Evolutionary conservation across 2,888 invertebrate species (phyloP).

Genomic region (Pilophorus perplexus): DNA sequence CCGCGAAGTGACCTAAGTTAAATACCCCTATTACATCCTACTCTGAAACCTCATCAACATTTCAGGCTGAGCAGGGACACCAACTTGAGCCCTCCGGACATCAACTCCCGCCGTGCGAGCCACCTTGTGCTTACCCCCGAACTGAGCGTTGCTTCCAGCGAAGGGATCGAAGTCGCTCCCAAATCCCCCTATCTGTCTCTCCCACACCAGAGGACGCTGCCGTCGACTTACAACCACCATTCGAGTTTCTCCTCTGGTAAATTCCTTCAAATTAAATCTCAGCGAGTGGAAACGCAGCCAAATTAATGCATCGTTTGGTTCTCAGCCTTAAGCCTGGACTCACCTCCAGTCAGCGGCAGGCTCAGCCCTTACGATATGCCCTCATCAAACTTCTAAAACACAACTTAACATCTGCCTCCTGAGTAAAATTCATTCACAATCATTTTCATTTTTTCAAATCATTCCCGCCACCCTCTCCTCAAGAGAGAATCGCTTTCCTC

Average conservation of each 20-base stretch:
- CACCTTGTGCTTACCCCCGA: slow-evolving; percentile 42
- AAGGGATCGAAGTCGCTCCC: slow-evolving; percentile 32
- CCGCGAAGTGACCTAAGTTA: too few species aligned
- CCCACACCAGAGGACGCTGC: slow-evolving; percentile 26
- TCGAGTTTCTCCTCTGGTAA: slow-evolving; percentile 36
- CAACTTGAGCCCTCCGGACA: slow-evolving; percentile 49
- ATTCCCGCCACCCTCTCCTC: too few species aligned
- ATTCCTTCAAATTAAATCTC: too few species aligned
- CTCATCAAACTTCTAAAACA: slow-evolving; percentile 19
- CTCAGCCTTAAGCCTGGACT: slow-evolving; percentile 21
- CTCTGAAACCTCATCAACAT: too few species aligned
- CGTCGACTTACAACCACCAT: slow-evolving; percentile 23
- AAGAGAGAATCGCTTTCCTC: too few species aligned
- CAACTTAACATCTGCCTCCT: too few species aligned
- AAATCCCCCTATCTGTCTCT: slow-evolving; percentile 47
- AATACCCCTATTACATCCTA: too few species aligned
- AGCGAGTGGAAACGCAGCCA: too few species aligned
- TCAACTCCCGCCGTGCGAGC: slow-evolving; percentile 48
- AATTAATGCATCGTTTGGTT: too few species aligned
- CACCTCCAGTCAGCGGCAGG: slow-evolving; percentile 24
- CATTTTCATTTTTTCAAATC: too few species aligned
- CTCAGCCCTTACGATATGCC: slow-evolving; percentile 31
- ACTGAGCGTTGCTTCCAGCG: slow-evolving; percentile 40
- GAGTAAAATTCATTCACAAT: too few species aligned
- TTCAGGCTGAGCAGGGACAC: slow-evolving; percentile 48